phyloP scores from a whole-genome alignment of 2,797 vertebrate genomes.

The Argya squamiceps region DNA sequence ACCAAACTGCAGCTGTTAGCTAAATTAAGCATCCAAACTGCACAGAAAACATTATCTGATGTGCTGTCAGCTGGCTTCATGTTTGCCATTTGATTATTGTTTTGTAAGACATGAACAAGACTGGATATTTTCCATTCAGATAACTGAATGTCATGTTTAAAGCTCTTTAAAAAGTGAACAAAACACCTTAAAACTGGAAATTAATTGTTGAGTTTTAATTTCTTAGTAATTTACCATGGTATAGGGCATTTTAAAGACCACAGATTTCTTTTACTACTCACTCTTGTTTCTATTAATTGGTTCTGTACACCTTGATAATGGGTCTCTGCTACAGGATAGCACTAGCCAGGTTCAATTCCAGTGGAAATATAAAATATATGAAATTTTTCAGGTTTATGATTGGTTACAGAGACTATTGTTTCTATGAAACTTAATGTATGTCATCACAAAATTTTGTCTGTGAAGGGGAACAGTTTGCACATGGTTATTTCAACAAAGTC shows the following conservation, averaged over 20 bases:
- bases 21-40: constrained; percentile 6
- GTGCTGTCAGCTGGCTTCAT: neutral
- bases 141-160: neutral
- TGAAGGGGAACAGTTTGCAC: neutral
- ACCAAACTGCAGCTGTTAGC: constrained; percentile 2
- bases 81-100: neutral
- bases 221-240: neutral
- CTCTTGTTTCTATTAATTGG: neutral
- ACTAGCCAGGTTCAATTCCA: neutral
- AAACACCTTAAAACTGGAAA: neutral
- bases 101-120: neutral
- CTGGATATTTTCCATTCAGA: neutral
- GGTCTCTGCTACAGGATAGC: neutral
- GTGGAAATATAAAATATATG: neutral
- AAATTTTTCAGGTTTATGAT: neutral
- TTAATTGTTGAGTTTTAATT: neutral
- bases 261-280: neutral
- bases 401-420: neutral
- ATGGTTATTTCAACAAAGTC: neutral
- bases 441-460: neutral
- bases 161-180: neutral
- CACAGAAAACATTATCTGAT: constrained; percentile 5
- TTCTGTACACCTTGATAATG: neutral
- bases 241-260: neutral
- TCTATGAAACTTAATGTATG: neutral